Conservation (phyloP, 1,140 invertebrate species). For the Drosophila ironensis region DNA sequence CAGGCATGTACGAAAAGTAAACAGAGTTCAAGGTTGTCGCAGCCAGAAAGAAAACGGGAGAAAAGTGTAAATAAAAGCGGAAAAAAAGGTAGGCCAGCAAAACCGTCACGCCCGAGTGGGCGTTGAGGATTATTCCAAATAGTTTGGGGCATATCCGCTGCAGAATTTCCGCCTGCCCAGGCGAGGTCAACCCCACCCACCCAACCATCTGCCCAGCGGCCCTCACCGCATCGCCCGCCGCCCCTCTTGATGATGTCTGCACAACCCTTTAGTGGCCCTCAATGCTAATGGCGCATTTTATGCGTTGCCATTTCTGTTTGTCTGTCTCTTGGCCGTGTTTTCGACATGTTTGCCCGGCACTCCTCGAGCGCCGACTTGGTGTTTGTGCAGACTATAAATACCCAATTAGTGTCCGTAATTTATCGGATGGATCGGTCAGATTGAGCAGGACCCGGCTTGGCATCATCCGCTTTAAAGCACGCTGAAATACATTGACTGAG, state of each 20-base stretch:
- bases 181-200: constrained; percentile 5
- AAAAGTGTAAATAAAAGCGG: constrained; percentile 49
- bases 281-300: constrained; percentile 74
- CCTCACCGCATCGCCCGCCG: background rate
- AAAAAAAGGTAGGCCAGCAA: constrained; percentile 24
- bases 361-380: constrained; percentile 29
- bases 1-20: constrained; percentile 69
- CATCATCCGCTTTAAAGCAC: background rate
- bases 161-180: constrained; percentile 61
- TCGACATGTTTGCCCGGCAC: constrained; percentile 60
- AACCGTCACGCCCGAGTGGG: constrained; percentile 36
- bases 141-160: constrained; percentile 71
- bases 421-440: constrained; percentile 58
- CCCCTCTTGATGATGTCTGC: constrained; percentile 38
- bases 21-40: constrained; percentile 74
- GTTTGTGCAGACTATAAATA: constrained; percentile 63
- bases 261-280: constrained; percentile 52
- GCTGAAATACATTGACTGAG: too few species aligned
- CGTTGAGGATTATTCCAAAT: constrained; percentile 66
- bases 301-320: constrained; percentile 65
- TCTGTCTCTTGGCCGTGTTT: constrained; percentile 51
- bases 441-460: constrained; percentile 42
- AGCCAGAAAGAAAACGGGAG: constrained; percentile 12
- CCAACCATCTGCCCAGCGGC: background rate
- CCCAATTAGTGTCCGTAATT: constrained; percentile 73